phyloP scores from a whole-genome alignment of 2,888 invertebrate species.

The Orthosia gothica region DNA sequence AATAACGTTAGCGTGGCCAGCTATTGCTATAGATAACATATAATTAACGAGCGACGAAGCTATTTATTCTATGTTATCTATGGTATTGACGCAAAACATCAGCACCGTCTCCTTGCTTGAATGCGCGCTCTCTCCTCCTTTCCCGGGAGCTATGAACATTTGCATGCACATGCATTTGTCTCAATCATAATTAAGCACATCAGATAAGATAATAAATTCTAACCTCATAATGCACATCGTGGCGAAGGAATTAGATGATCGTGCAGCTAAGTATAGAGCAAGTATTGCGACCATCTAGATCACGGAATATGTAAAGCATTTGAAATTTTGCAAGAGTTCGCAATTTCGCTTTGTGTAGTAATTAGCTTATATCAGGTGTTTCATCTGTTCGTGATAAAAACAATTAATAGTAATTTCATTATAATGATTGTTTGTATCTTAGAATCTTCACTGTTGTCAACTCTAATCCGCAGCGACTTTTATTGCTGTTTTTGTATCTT shows the following conservation, averaged over 20 bases:
- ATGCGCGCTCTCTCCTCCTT: constrained; percentile 87
- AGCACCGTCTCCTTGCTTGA: constrained; percentile 76
- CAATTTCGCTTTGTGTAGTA: constrained; percentile 44
- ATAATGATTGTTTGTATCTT: constrained; percentile 34
- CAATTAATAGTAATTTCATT: constrained; percentile 48
- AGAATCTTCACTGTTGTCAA: constrained; percentile 22
- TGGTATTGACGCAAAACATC: constrained; percentile 76
- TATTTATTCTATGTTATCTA: constrained; percentile 69
- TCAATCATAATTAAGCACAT: constrained; percentile 83
- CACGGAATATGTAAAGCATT: constrained; percentile 75
- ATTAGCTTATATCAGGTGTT: constrained; percentile 47
- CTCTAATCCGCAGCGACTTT: constrained; percentile 7
- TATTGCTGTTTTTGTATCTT: background rate
- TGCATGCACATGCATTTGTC: constrained; percentile 84
- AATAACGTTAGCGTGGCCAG: constrained; percentile 30
- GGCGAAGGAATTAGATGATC: constrained; percentile 67
- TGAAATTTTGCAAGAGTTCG: constrained; percentile 48
- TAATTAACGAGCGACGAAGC: constrained; percentile 55
- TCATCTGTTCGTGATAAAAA: constrained; percentile 53
- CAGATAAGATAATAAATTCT: constrained; percentile 80
- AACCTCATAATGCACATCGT: constrained; percentile 67
- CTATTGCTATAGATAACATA: constrained; percentile 34
- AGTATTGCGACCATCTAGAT: constrained; percentile 71
- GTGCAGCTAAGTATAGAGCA: constrained; percentile 61
- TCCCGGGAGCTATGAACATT: constrained; percentile 87